phyloP scores from a whole-genome alignment of 2,888 invertebrate species.

The Craniophora ligustri region DNA sequence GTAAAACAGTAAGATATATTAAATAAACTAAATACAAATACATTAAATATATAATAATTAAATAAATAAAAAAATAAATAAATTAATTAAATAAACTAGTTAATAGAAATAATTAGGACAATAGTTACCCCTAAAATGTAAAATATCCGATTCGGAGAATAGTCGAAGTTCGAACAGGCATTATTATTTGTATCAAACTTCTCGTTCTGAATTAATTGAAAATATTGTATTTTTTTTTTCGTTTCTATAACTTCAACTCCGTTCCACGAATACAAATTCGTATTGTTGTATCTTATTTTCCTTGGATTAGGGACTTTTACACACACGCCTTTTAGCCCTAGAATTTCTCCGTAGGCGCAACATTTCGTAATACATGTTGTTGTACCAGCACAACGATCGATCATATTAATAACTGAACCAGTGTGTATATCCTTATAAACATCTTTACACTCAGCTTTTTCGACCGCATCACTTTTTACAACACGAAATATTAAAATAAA shows the following conservation, averaged over 20 bases:
- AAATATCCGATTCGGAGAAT: not conserved
- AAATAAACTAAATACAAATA: no score
- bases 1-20: no score
- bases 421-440: slow-evolving; percentile 4
- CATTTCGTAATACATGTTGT: slow-evolving; percentile 17
- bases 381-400: slow-evolving; percentile 5
- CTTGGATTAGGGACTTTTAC: not conserved
- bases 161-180: slow-evolving; percentile 7
- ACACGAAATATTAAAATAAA: slow-evolving; percentile 14
- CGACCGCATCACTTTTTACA: slow-evolving; percentile 11
- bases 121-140: slow-evolving; percentile 21
- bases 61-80: no score
- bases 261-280: slow-evolving; percentile 18
- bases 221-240: not conserved
- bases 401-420: slow-evolving; percentile 4
- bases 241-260: not conserved
- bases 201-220: slow-evolving; percentile 14
- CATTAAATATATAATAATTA: no score
- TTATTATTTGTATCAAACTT: not conserved
- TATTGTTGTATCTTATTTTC: slow-evolving; percentile 6
- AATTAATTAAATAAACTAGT: no score
- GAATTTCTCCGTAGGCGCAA: slow-evolving; percentile 10
- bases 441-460: slow-evolving; percentile 4
- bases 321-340: not conserved
- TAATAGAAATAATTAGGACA: no score